Conservation (phyloP, 1,140 invertebrate species). For the Eciton burchellii region DNA sequence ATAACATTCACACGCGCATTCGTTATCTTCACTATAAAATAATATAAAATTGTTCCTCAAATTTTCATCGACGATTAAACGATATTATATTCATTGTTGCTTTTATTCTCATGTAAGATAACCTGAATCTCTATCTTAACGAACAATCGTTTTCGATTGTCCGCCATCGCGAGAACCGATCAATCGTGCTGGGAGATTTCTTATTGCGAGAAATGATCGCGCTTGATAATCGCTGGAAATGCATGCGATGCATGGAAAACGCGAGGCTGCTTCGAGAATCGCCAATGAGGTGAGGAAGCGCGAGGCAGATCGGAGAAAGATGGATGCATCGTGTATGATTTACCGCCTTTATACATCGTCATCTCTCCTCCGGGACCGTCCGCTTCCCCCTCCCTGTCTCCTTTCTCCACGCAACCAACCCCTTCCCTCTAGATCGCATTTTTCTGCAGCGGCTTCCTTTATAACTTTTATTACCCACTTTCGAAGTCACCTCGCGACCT, state of each 20-base stretch:
- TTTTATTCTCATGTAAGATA: too few species aligned
- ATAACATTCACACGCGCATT: background rate
- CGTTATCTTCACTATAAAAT: background rate
- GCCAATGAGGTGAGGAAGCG: background rate
- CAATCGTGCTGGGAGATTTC: too few species aligned
- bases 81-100: too few species aligned
- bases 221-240: too few species aligned
- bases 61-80: too few species aligned
- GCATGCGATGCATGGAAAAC: constrained; percentile 12
- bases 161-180: too few species aligned
- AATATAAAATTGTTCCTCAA: too few species aligned
- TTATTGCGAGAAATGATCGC: too few species aligned
- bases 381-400: constrained; percentile 21
- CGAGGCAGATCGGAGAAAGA: constrained; percentile 67
- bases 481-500: constrained; percentile 72
- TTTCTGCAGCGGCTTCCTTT: constrained; percentile 45
- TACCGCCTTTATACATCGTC: constrained; percentile 63
- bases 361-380: constrained; percentile 58
- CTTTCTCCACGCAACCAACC: constrained; percentile 12
- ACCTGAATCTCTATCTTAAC: too few species aligned
- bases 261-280: constrained; percentile 12
- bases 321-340: constrained; percentile 73
- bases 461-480: constrained; percentile 74
- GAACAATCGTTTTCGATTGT: too few species aligned
- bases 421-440: constrained; percentile 12